Percentiles rank a stretch among this genome's conserved stretches.
These are phyloP conservation scores for Penelope pileata DNA, from an alignment of 2,113 vertebrate species.

Conservation along the genomic window DNA sequence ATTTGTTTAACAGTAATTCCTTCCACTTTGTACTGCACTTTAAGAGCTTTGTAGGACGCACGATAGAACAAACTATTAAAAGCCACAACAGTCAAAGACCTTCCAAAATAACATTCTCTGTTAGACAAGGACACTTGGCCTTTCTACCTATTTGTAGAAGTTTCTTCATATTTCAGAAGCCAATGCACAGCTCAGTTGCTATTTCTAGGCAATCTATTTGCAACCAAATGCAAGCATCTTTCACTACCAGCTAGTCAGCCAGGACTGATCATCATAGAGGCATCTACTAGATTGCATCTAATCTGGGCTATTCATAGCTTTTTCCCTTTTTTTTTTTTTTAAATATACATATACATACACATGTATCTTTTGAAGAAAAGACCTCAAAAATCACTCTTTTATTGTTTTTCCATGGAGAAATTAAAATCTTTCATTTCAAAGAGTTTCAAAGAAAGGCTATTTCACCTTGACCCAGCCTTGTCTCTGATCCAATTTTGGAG, in stretches of 20 bases:
- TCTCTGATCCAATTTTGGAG: not conserved
- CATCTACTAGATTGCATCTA: not conserved
- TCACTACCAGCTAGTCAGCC: not conserved
- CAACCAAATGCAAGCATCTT: not conserved
- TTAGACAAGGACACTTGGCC: not conserved
- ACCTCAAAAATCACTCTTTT: not conserved
- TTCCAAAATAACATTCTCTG: not conserved
- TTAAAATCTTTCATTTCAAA: not conserved
- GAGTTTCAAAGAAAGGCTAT: not conserved
- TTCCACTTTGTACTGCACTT: not conserved
- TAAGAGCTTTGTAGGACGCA: rapidly evolving
- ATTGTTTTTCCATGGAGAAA: not conserved
- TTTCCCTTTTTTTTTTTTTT: not conserved
- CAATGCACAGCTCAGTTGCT: not conserved
- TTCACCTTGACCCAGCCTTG: not conserved
- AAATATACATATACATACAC: no score
- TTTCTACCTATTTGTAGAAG: not conserved
- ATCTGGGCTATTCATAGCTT: not conserved
- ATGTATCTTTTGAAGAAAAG: no score
- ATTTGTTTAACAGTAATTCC: not conserved
- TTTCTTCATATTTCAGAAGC: not conserved
- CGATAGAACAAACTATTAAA: not conserved
- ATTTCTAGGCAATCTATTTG: not conserved
- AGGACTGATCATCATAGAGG: not conserved
- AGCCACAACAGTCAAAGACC: not conserved